Evolutionary conservation across 2,888 invertebrate genomes (phyloP).

Genomic region (Drosophila nr. perissopoda): DNA sequence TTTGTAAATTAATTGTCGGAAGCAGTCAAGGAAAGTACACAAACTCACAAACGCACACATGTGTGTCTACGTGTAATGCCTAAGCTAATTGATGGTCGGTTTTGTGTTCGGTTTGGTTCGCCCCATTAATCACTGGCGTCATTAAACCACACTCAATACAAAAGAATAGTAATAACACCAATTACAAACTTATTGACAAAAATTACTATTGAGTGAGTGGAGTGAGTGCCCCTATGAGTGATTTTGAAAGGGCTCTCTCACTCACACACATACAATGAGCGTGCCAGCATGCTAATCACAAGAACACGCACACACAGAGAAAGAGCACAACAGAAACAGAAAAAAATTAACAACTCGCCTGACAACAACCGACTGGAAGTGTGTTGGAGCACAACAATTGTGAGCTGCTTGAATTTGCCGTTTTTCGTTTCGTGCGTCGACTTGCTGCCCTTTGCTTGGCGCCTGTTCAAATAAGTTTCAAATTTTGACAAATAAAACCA

Average conservation of each 20-base stretch:
- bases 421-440: conserved; percentile 26
- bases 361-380: conserved; percentile 38
- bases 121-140: conserved; percentile 32
- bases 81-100: conserved; percentile 30
- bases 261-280: conserved; percentile 16
- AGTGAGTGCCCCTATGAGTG: conserved; percentile 22
- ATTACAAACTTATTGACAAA: conserved; percentile 66
- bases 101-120: neutral
- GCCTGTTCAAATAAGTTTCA: conserved; percentile 85
- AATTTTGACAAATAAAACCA: conserved; percentile 85
- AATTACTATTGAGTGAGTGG: conserved; percentile 28
- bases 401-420: conserved; percentile 11
- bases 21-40: conserved; percentile 23
- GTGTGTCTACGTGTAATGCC: neutral
- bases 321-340: conserved; percentile 30
- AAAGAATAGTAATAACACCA: conserved; percentile 22
- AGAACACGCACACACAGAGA: conserved; percentile 2
- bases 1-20: conserved; percentile 21
- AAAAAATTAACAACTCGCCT: conserved; percentile 45
- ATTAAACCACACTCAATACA: conserved; percentile 33
- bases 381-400: conserved; percentile 18
- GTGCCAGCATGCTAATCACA: conserved; percentile 69
- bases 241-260: conserved; percentile 42
- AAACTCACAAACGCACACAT: neutral
- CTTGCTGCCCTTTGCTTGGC: conserved; percentile 67